Conservation (phyloP, 2,888 invertebrate genomes). For the Philereme transversata region DNA sequence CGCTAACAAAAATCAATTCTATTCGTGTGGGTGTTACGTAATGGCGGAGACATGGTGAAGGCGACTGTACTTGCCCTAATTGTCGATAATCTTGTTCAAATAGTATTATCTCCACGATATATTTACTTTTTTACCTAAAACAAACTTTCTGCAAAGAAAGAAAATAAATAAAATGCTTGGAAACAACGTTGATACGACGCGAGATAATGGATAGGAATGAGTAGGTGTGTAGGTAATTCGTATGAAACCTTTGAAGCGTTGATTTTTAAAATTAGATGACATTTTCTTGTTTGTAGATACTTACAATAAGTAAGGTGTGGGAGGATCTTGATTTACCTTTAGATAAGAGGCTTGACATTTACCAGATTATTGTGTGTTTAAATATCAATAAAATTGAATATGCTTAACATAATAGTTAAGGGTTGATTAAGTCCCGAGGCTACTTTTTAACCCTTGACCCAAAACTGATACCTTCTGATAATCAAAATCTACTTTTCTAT, state of each 20-base stretch:
- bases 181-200: background rate
- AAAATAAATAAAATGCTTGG: background rate
- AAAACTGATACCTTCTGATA: too few relatives aligned
- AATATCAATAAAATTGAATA: too few relatives aligned
- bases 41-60: conserved; percentile 64
- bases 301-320: background rate
- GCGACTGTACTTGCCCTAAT: conserved; percentile 63
- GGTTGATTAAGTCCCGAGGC: too few relatives aligned
- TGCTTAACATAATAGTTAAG: too few relatives aligned
- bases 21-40: conserved; percentile 78
- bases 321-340: conserved; percentile 1
- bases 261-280: conserved; percentile 22
- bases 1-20: conserved; percentile 79
- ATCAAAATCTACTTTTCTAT: too few relatives aligned
- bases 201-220: background rate
- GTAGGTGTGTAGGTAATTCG: conserved; percentile 16
- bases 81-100: conserved; percentile 47
- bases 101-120: conserved; percentile 13
- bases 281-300: conserved; percentile 21
- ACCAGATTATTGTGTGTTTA: background rate
- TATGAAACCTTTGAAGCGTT: conserved; percentile 22
- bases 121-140: background rate
- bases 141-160: too few relatives aligned
- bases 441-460: too few relatives aligned
- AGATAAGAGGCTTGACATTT: background rate